phyloP scores from a whole-genome alignment of 2,888 invertebrate genomes.

The Amiota minor region DNA sequence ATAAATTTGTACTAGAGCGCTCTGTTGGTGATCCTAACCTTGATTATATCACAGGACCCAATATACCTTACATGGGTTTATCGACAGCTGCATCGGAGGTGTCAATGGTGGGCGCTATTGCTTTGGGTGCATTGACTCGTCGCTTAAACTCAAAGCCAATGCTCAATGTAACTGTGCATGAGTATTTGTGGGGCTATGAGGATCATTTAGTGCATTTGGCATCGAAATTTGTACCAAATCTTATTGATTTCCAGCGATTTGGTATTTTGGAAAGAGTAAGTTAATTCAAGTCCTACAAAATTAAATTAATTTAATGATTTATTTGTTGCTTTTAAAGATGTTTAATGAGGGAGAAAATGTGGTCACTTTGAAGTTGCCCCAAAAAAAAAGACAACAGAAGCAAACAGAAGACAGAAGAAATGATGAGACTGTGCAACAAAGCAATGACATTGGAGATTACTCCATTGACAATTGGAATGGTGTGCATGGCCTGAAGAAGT shows the following conservation, averaged over 20 bases:
- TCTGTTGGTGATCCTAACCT: conserved; percentile 80
- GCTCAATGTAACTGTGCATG: conserved; percentile 77
- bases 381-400: conserved; percentile 52
- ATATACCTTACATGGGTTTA: conserved; percentile 80
- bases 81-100: conserved; percentile 66
- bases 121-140: conserved; percentile 77
- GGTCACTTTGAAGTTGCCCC: conserved; percentile 75
- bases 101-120: conserved; percentile 75
- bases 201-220: conserved; percentile 83
- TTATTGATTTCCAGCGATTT: conserved; percentile 86
- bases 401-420: neutral
- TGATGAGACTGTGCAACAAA: neutral
- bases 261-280: conserved; percentile 87
- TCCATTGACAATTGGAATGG: conserved; percentile 80
- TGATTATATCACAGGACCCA: conserved; percentile 79
- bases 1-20: conserved; percentile 78
- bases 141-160: conserved; percentile 78
- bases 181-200: conserved; percentile 88
- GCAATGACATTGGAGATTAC: conserved; percentile 67
- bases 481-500: conserved; percentile 79
- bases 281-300: conserved; percentile 33
- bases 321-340: conserved; percentile 73
- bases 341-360: conserved; percentile 78
- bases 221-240: conserved; percentile 81
- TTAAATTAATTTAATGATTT: conserved; percentile 36